Evolutionary conservation across 2,888 invertebrate genomes (phyloP).

Genomic region (Caenorhabditis plicata): DNA sequence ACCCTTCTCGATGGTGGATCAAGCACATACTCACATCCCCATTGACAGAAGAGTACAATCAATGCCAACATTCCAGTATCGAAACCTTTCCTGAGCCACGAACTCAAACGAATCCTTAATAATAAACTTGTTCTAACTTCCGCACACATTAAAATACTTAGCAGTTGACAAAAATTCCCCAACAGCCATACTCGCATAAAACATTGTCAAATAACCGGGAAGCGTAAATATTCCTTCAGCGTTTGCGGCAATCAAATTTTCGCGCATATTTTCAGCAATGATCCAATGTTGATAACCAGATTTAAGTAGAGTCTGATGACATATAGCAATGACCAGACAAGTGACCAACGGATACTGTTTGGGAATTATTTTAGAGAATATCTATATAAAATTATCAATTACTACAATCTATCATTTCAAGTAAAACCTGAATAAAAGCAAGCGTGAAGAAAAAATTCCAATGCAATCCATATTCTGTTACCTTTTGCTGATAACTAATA

Average conservation of each 20-base stretch:
- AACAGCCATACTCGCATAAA: constrained; percentile 73
- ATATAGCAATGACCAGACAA: constrained; percentile 24
- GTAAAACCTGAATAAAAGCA: constrained; percentile 74
- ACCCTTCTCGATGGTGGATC: constrained; percentile 76
- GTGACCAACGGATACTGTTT: constrained; percentile 22
- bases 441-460: constrained; percentile 98
- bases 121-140: neutral
- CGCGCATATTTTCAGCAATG: constrained; percentile 39
- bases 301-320: constrained; percentile 42
- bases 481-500: constrained; percentile 82
- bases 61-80: constrained; percentile 21
- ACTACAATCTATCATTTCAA: no score
- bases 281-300: constrained; percentile 42
- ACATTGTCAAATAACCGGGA: constrained; percentile 82
- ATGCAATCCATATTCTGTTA: constrained; percentile 91
- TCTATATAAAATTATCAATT: constrained; percentile 8
- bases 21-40: constrained; percentile 44
- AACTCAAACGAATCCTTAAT: constrained; percentile 38
- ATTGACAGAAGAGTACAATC: constrained; percentile 24
- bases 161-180: constrained; percentile 42
- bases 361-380: constrained; percentile 28
- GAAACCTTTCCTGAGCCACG: constrained; percentile 34
- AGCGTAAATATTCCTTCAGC: constrained; percentile 86
- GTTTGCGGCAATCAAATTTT: constrained; percentile 77
- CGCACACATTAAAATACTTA: constrained; percentile 6